These are phyloP conservation scores for Gyps fulvus DNA, from an alignment of 2,113 vertebrate species.

Conservation along the genomic window DNA sequence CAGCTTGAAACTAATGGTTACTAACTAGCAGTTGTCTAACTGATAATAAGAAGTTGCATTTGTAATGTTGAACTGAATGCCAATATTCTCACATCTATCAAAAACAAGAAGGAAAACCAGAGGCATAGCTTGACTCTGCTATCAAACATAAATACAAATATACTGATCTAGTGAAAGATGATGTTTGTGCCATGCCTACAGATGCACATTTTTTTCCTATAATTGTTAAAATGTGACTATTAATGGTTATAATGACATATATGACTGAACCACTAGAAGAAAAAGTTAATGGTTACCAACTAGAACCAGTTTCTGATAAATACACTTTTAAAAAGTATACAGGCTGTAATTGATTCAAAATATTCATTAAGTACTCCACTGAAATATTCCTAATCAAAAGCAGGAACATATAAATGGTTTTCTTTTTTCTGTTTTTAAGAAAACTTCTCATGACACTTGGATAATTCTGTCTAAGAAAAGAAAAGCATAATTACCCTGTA, in stretches of 20 bases:
- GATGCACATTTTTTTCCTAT: background rate
- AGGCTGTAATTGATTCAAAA: background rate
- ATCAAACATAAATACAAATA: background rate
- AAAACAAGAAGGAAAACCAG: background rate
- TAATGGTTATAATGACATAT: background rate
- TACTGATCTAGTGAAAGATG: background rate
- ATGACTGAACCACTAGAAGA: background rate
- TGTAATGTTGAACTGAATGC: background rate
- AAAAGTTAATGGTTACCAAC: background rate
- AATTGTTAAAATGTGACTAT: background rate
- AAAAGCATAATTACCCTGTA: background rate
- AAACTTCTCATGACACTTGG: background rate
- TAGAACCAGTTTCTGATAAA: background rate
- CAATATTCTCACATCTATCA: background rate
- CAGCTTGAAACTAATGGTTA: background rate
- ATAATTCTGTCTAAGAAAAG: background rate
- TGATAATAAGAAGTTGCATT: background rate
- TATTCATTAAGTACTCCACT: background rate
- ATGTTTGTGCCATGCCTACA: background rate
- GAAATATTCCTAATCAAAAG: background rate
- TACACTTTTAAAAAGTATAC: background rate
- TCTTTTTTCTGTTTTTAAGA: background rate
- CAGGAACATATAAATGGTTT: background rate
- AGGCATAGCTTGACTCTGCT: background rate
- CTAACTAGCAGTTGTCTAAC: background rate